Base-by-base conservation (phyloP, 2,888 invertebrate genomes). In the Spisula solida region DNA sequence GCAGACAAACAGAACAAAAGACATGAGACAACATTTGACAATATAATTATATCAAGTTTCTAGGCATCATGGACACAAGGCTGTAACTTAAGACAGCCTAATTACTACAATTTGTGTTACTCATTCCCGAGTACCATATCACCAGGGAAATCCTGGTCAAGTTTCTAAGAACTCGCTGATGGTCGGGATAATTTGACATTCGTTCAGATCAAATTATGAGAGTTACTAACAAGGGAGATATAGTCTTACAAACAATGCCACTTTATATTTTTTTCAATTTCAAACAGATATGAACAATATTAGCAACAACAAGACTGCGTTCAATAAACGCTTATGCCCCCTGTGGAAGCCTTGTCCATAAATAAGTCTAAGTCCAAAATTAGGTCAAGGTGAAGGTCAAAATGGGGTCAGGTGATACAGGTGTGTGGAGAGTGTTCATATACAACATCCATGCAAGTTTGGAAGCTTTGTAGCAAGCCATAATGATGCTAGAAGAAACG, bases 201-300 rank as follows among this genome's bases (percentile, higher is more conserved):
- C 60, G 25, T 66, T 66, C 25, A 6, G 60, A n/a, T 66, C 60
- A 66, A 66, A 66, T 66, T 66, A 66, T 66, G 60, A 66, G n/a
- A 25, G 10, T n/a, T 25, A 66, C 25, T 12, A 66, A 66, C 60
- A 66, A 66, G 60, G 60, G 60, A 66, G 25, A 25, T 66, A 66
- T 66, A 66, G 60, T 66, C 4, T 66, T 66, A 66, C 60, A 66
- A 66, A 25, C 10, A 10, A 66, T 25, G 60, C 60, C 25, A 66
- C 5, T 66, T 66, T 25, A 66, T 66, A 25, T 66, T 25, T 25
- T 66, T 66, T n/a, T 8, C n/a, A n/a, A n/a, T n/a, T n/a, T n/a
- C n/a, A n/a, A 66, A 25, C 20, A 60, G 18, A 60, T 25, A 8
- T 60, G 60, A 60, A 60, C n/a, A 8, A 25, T 60, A n/a, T n/a